Evolutionary conservation across 2,888 invertebrate genomes (phyloP).

Genomic region (Calameuta idolon): DNA sequence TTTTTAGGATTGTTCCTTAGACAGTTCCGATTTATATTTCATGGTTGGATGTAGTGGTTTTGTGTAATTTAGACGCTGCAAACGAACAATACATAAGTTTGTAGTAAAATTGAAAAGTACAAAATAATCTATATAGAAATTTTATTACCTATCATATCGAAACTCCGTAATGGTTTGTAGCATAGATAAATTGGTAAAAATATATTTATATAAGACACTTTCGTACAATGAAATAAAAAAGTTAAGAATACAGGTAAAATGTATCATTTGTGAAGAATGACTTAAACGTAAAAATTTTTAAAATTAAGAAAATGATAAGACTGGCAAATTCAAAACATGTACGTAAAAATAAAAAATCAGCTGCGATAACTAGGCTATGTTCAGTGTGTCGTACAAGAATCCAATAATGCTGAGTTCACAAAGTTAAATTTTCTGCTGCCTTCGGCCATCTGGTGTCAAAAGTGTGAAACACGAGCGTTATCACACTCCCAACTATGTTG

Average conservation of each 20-base stretch:
- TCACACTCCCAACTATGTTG: neutral
- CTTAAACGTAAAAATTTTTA: neutral
- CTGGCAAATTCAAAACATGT: neutral
- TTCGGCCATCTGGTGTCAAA: neutral
- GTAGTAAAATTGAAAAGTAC: neutral
- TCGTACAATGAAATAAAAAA: neutral
- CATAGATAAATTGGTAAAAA: no score
- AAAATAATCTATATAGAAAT: neutral
- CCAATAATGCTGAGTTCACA: neutral
- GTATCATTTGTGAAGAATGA: neutral
- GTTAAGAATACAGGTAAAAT: neutral
- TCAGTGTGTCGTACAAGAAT: neutral
- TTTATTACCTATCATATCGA: neutral
- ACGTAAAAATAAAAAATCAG: neutral
- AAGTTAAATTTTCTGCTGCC: neutral
- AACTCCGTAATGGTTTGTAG: neutral
- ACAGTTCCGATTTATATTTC: neutral
- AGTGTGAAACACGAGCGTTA: neutral
- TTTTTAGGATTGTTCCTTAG: neutral
- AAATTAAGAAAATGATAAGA: neutral
- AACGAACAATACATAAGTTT: neutral
- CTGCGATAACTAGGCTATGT: neutral
- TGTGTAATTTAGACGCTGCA: neutral
- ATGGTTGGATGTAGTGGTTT: neutral
- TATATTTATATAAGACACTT: neutral